These are phyloP conservation scores for Myxocyprinus asiaticus DNA, from an alignment of 2,113 vertebrate genomes.

Conservation along the genomic window DNA sequence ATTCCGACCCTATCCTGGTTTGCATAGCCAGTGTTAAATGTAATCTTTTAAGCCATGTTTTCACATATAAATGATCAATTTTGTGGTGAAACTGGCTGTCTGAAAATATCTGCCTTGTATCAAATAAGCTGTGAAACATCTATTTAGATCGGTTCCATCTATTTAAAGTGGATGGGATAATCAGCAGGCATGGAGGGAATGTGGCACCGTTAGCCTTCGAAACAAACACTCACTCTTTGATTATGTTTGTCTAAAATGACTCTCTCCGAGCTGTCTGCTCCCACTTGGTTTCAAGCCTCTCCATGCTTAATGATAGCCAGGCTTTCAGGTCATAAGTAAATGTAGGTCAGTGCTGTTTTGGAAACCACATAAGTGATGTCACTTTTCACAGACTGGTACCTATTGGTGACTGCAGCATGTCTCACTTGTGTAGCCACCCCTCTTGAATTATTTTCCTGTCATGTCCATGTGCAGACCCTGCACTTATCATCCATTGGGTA, in stretches of 20 bases:
- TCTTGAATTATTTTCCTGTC: slow-evolving; percentile 15
- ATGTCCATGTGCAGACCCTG: slow-evolving; percentile 17
- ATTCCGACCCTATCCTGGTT: too few species aligned
- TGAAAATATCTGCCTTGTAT: not conserved
- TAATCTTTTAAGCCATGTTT: too few species aligned
- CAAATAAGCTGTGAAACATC: not conserved
- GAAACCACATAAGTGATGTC: not conserved
- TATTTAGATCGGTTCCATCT: slow-evolving; percentile 53
- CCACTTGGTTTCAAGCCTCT: not conserved
- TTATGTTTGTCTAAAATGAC: not conserved
- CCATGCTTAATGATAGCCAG: slow-evolving; percentile 11
- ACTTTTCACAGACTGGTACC: not conserved
- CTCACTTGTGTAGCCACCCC: slow-evolving; percentile 3
- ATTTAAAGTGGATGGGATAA: slow-evolving; percentile 68
- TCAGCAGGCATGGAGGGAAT: slow-evolving; percentile 59
- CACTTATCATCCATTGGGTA: slow-evolving; percentile 15
- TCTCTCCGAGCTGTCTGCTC: slow-evolving; percentile 10
- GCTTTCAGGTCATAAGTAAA: slow-evolving; percentile 31
- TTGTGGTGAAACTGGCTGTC: not conserved
- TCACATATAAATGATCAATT: too few species aligned
- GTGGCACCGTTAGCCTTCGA: slow-evolving; percentile 45
- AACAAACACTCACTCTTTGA: slow-evolving; percentile 27
- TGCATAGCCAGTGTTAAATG: too few species aligned
- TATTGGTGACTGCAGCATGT: slow-evolving; percentile 21
- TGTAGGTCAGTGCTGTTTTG: slow-evolving; percentile 33